Conservation (phyloP, 2,113 vertebrate genomes). For the Sorex araneus region DNA sequence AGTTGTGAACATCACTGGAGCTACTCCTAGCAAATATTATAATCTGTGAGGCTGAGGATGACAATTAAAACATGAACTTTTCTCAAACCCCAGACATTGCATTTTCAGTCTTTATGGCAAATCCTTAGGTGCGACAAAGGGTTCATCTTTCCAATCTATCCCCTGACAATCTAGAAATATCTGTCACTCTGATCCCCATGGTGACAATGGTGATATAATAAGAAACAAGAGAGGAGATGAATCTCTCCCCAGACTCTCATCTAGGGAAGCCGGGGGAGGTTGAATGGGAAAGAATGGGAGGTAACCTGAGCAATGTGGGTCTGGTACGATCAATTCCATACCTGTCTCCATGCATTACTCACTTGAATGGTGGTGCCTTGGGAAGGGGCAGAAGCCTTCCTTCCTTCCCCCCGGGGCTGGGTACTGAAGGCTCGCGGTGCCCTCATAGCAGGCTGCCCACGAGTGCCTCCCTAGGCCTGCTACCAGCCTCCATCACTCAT, state of each 20-base stretch:
- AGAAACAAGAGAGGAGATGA: constrained; percentile 75
- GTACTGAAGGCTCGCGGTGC: not conserved
- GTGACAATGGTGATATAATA: constrained; percentile 50
- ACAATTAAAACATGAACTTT: constrained; percentile 75
- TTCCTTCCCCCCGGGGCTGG: not conserved
- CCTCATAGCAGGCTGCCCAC: not conserved
- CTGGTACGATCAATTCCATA: constrained; percentile 57
- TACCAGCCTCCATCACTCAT: constrained; percentile 47
- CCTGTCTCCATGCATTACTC: constrained; percentile 73
- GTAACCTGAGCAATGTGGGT: constrained; percentile 11
- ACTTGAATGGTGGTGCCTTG: constrained; percentile 28
- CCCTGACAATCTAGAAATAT: constrained; percentile 73
- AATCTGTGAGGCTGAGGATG: constrained; percentile 57
- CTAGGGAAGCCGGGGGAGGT: constrained; percentile 58
- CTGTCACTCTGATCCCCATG: constrained; percentile 49
- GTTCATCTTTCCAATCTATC: constrained; percentile 61
- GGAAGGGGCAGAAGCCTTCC: not conserved
- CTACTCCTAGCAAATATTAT: constrained; percentile 60
- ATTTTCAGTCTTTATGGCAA: constrained; percentile 60
- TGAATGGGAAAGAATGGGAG: constrained; percentile 70
- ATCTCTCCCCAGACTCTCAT: constrained; percentile 79
- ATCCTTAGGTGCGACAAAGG: constrained; percentile 62
- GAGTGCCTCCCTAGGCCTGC: not conserved
- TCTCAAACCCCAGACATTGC: constrained; percentile 39
- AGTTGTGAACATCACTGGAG: constrained; percentile 59